Evolutionary conservation across 2,888 invertebrate species (phyloP).

Genomic region (Netelia fuscicornis): DNA sequence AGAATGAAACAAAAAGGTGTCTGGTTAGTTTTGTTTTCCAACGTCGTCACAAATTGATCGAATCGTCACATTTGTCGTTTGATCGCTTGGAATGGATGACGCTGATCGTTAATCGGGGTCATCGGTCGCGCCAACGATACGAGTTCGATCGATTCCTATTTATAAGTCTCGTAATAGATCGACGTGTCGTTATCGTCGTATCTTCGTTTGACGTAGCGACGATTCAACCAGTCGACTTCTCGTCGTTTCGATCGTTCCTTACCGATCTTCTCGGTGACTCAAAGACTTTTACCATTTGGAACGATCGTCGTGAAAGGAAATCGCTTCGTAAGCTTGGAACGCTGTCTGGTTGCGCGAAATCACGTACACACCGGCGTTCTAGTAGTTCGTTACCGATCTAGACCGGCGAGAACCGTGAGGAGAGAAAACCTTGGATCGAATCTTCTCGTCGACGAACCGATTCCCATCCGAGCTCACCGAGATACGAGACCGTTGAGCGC

Average conservation of each 20-base stretch:
- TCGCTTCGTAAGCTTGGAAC: too few species aligned
- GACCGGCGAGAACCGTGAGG: not conserved
- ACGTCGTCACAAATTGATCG: too few species aligned
- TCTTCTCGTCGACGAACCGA: slow-evolving; percentile 31
- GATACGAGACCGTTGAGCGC: not conserved
- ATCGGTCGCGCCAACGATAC: not conserved
- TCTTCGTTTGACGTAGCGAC: too few species aligned
- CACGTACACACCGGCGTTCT: too few species aligned
- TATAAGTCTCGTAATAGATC: not conserved
- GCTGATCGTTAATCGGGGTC: not conserved
- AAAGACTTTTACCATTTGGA: too few species aligned
- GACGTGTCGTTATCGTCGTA: not conserved
- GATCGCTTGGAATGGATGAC: not conserved
- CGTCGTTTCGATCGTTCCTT: not conserved
- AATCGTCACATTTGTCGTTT: not conserved
- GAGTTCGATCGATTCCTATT: not conserved
- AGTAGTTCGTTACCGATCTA: too few species aligned
- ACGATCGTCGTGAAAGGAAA: too few species aligned
- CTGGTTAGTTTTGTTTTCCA: too few species aligned
- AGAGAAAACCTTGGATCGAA: slow-evolving; percentile 50
- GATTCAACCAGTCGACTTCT: not conserved
- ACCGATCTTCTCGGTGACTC: too few species aligned
- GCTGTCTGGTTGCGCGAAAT: too few species aligned
- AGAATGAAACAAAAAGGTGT: too few species aligned
- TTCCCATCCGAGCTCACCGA: slow-evolving; percentile 17